A percentile compares a stretch with the other conserved stretches of the same genome.
Evolutionary conservation across 2,888 invertebrate genomes (phyloP).

Genomic region (Halictus quadricinctus): DNA sequence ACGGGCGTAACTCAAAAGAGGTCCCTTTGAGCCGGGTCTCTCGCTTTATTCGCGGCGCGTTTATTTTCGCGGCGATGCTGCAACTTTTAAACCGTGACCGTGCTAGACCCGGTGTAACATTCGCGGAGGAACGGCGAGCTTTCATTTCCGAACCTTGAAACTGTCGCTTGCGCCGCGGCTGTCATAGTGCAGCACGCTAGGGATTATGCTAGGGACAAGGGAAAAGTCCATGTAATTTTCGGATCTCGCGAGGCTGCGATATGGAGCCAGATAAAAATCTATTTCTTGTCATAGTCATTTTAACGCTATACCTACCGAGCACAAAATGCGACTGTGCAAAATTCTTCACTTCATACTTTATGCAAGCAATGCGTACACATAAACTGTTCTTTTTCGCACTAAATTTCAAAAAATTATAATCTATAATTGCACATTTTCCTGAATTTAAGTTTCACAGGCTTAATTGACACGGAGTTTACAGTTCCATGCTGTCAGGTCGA

Average conservation of each 20-base stretch:
- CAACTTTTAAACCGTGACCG: slow-evolving; percentile 28
- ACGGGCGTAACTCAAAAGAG: slow-evolving; percentile 20
- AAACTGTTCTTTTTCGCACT: too few relatives aligned
- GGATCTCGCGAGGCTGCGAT: too few relatives aligned
- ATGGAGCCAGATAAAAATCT: neutral
- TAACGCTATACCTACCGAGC: neutral
- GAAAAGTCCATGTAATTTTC: neutral
- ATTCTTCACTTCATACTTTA: too few relatives aligned
- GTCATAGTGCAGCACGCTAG: neutral
- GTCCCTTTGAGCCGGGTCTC: slow-evolving; percentile 8
- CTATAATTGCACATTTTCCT: too few relatives aligned
- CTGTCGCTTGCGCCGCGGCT: neutral
- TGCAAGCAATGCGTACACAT: too few relatives aligned
- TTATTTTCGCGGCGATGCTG: slow-evolving; percentile 37
- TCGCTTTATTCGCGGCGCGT: slow-evolving; percentile 39
- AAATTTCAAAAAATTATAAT: too few relatives aligned
- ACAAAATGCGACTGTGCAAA: too few relatives aligned
- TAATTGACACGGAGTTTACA: too few relatives aligned
- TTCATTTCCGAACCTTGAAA: neutral
- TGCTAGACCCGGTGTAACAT: neutral
- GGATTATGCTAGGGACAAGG: neutral
- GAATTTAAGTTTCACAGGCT: too few relatives aligned
- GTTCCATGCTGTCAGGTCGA: too few relatives aligned
- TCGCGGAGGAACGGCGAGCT: slow-evolving; percentile 6
- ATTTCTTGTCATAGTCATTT: neutral